These are phyloP conservation scores for Eurystomus glaucurus DNA, from an alignment of 2,797 vertebrate species.

Conservation along the genomic window DNA sequence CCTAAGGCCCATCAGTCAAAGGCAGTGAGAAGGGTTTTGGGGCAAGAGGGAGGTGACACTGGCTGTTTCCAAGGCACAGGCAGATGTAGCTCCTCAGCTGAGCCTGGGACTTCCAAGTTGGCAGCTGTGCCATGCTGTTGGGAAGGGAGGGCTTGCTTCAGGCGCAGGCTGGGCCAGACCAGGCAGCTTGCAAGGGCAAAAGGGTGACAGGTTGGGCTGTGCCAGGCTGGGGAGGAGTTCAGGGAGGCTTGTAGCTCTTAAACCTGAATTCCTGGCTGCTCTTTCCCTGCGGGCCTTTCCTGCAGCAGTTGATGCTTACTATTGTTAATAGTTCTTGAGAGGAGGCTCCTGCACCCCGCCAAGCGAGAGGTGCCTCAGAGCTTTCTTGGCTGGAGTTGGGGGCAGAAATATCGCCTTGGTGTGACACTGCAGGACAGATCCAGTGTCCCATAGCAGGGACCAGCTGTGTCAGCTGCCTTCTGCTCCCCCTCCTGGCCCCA, in stretches of 20 bases:
- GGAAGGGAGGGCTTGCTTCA: not conserved
- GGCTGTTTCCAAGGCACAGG: accelerated
- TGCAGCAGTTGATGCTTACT: too few relatives aligned
- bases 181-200: too few relatives aligned
- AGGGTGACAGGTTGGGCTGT: accelerated
- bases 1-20: not conserved
- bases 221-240: not conserved
- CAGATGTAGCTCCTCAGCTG: accelerated
- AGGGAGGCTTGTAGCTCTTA: not conserved
- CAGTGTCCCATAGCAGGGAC: not conserved
- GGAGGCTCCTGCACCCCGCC: not conserved
- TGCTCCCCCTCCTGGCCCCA: accelerated
- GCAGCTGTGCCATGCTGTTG: accelerated
- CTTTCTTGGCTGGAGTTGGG: not conserved
- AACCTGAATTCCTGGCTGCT: not conserved
- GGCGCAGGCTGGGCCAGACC: accelerated
- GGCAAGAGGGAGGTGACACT: too few relatives aligned
- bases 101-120: accelerated
- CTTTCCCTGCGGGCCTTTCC: not conserved
- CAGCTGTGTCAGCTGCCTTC: not conserved
- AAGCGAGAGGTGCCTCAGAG: not conserved
- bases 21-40: accelerated
- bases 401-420: accelerated
- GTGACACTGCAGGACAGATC: not conserved
- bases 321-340: not conserved